Evolutionary conservation across 2,113 vertebrate genomes (phyloP).

Genomic region (Meriones unguiculatus): DNA sequence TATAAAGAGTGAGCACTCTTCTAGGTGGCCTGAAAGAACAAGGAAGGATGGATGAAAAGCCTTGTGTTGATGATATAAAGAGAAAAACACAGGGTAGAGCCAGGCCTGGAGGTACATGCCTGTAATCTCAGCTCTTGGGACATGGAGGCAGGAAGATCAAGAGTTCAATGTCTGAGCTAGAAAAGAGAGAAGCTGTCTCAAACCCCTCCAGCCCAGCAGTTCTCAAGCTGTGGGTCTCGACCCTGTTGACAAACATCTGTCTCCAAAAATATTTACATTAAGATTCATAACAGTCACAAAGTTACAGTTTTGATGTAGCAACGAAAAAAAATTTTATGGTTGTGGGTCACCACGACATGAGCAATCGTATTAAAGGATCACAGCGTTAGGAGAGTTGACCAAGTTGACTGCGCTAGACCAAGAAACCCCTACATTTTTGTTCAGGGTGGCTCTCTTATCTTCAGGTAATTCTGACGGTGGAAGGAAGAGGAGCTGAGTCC

Average conservation of each 20-base stretch:
- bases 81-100: background rate
- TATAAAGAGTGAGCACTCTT: background rate
- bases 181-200: background rate
- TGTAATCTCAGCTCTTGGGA: background rate
- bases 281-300: background rate
- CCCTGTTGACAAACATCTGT: background rate
- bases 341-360: background rate
- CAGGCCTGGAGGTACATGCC: background rate
- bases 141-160: background rate
- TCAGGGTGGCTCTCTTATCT: background rate
- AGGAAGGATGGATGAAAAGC: background rate
- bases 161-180: background rate
- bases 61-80: background rate
- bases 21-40: background rate
- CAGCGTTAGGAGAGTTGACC: background rate
- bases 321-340: background rate
- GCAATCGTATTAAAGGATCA: background rate
- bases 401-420: background rate
- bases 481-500: background rate
- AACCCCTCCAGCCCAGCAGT: background rate
- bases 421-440: background rate
- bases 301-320: background rate
- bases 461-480: background rate
- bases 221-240: background rate
- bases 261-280: background rate